Percentiles rank a stretch among this genome's conserved stretches.
Conservation (phyloP, 2,888 invertebrate genomes). For the Leptarthrus brevirostris region DNA sequence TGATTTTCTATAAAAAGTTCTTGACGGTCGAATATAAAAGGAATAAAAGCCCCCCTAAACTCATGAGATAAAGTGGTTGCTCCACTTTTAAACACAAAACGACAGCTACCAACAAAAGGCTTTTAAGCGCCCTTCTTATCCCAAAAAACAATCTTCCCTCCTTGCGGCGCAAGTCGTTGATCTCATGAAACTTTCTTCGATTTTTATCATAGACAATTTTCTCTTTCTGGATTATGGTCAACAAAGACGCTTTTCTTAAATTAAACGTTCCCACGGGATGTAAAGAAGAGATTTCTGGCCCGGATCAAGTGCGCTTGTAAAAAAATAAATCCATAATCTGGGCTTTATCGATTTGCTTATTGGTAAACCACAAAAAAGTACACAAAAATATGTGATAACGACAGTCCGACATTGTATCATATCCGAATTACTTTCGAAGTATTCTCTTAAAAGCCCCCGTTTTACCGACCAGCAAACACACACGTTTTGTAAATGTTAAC, state of each 20-base stretch:
- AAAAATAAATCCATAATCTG: slow-evolving; percentile 30
- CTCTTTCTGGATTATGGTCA: slow-evolving; percentile 47
- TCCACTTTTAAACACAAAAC: slow-evolving; percentile 47
- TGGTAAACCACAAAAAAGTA: slow-evolving; percentile 40
- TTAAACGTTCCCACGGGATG: slow-evolving; percentile 44
- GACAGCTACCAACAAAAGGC: slow-evolving; percentile 48
- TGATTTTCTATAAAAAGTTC: slow-evolving; percentile 36
- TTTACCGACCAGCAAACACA: not conserved
- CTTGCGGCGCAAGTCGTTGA: slow-evolving; percentile 48
- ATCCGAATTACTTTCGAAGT: not conserved
- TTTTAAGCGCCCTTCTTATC: slow-evolving; percentile 48
- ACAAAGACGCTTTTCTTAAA: slow-evolving; percentile 46
- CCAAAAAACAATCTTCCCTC: slow-evolving; percentile 46
- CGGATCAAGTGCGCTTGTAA: slow-evolving; percentile 13
- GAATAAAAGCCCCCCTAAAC: slow-evolving; percentile 40
- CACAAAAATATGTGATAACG: slow-evolving; percentile 1
- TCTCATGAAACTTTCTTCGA: slow-evolving; percentile 48
- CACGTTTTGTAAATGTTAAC: not conserved
- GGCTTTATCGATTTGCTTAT: slow-evolving; percentile 43
- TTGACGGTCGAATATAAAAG: slow-evolving; percentile 41
- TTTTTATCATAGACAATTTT: slow-evolving; percentile 48
- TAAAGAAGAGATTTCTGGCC: slow-evolving; percentile 33
- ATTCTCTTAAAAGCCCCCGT: not conserved
- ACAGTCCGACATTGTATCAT: not conserved
- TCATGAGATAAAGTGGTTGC: slow-evolving; percentile 48